Percentiles rank a stretch among this genome's conserved stretches.
Conservation (phyloP, 2,888 invertebrate species). For the Tipula confusa region DNA sequence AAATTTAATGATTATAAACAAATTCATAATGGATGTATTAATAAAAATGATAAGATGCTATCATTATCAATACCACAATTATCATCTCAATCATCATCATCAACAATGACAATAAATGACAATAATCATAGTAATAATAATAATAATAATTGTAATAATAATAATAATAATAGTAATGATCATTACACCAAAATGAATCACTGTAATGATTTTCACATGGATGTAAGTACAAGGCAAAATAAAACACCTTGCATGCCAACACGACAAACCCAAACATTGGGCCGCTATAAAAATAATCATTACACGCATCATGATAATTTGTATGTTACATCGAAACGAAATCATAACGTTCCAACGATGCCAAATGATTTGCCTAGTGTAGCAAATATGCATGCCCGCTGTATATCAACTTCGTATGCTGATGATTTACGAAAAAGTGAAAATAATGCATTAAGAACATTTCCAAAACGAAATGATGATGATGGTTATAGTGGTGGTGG, state of each 20-base stretch:
- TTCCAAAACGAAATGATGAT: not conserved
- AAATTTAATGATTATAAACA: conserved; percentile 37
- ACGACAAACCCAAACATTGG: conserved; percentile 33
- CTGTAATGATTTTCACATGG: conserved; percentile 31
- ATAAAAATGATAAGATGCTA: conserved; percentile 31
- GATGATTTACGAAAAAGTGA: not conserved
- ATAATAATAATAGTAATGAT: not conserved
- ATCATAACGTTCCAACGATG: not conserved
- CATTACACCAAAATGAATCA: not conserved
- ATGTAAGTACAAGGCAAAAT: conserved; percentile 20
- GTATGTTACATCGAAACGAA: not conserved
- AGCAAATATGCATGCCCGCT: not conserved
- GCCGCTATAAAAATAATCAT: conserved; percentile 33
- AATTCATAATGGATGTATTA: conserved; percentile 27
- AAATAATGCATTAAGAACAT: not conserved
- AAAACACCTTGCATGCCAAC: not conserved
- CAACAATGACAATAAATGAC: conserved; percentile 32
- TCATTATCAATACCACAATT: conserved; percentile 32
- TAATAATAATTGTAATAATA: conserved; percentile 32
- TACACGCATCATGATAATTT: not conserved
- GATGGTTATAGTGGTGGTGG: too few species aligned
- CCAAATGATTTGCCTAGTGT: not conserved
- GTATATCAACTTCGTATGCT: not conserved
- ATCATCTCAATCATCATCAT: conserved; percentile 30
- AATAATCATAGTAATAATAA: conserved; percentile 21